Conservation (phyloP, 2,888 invertebrate species). For the Dasypolia templi region DNA sequence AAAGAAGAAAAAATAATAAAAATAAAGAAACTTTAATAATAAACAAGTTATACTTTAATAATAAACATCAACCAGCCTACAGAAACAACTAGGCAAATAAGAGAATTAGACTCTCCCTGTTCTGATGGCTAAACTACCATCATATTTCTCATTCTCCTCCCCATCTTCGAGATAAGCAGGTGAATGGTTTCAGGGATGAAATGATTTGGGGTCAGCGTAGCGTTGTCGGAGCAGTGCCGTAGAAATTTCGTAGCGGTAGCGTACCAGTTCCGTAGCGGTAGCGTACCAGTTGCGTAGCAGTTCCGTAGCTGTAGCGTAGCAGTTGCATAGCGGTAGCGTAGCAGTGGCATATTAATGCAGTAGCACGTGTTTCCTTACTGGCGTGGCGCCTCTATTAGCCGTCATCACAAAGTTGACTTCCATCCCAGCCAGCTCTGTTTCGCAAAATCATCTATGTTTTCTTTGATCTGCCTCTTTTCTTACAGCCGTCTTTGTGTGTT, state of each 20-base stretch:
- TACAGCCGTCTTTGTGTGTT: background rate
- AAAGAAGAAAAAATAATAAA: no score
- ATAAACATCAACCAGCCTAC: background rate
- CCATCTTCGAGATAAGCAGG: no score
- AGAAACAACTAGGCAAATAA: background rate
- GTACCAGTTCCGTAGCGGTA: background rate
- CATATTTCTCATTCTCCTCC: fast-evolving
- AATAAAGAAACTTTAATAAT: no score
- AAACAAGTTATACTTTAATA: background rate
- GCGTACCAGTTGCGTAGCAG: background rate
- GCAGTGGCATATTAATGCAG: background rate
- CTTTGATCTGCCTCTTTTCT: background rate
- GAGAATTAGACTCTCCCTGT: background rate
- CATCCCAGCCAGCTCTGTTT: background rate
- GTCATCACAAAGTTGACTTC: background rate
- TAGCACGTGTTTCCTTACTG: no score
- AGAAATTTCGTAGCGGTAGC: background rate
- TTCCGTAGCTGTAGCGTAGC: background rate
- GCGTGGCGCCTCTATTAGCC: background rate
- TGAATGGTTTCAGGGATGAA: no score
- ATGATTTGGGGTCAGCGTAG: background rate
- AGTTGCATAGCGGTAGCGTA: background rate
- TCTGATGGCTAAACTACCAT: background rate
- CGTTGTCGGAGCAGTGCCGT: background rate
- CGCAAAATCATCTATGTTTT: background rate